A percentile compares a stretch with the other conserved stretches of the same genome.
Conservation (phyloP, 1,140 invertebrate genomes). For the Mycetomoellerius zeteki region DNA sequence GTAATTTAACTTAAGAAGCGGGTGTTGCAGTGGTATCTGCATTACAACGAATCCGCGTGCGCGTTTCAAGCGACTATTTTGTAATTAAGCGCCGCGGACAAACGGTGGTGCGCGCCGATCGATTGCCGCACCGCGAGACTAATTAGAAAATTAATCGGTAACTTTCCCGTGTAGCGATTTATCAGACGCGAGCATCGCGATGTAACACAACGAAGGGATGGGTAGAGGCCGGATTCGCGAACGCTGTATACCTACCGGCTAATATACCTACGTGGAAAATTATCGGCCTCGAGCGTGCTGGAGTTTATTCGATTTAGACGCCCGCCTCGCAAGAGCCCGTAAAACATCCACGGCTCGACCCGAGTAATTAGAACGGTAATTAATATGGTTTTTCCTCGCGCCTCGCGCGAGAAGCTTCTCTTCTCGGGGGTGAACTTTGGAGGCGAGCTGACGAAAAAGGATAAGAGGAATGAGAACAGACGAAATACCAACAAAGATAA, state of each 20-base stretch:
- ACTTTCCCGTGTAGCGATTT: slow-evolving; percentile 65
- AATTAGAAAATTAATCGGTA: slow-evolving; percentile 77
- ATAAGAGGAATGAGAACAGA: neutral
- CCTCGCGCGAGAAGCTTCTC: slow-evolving; percentile 27
- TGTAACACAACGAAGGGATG: neutral
- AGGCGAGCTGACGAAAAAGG: neutral
- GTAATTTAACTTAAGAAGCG: slow-evolving; percentile 63
- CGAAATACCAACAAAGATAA: neutral
- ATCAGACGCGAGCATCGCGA: slow-evolving; percentile 47
- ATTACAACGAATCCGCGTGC: slow-evolving; percentile 31
- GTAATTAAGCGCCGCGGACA: slow-evolving; percentile 53
- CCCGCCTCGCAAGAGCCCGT: slow-evolving; percentile 29
- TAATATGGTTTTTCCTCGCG: slow-evolving; percentile 70
- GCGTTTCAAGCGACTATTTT: slow-evolving; percentile 38
- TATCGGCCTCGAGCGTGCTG: slow-evolving; percentile 49
- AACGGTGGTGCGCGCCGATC: slow-evolving; percentile 43
- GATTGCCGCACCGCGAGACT: slow-evolving; percentile 51
- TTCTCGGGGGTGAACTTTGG: slow-evolving; percentile 29
- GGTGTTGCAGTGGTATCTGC: slow-evolving; percentile 34
- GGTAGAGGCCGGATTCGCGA: neutral
- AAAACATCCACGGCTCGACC: slow-evolving; percentile 63
- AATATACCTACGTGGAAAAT: slow-evolving; percentile 67
- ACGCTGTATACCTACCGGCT: slow-evolving; percentile 20
- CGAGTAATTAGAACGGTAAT: slow-evolving; percentile 68
- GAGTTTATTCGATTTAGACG: slow-evolving; percentile 66